A percentile compares a stretch with the other conserved stretches of the same genome.
These are phyloP conservation scores for Mesembrinibis cayennensis DNA, from an alignment of 2,113 vertebrate genomes.

Conservation along the genomic window DNA sequence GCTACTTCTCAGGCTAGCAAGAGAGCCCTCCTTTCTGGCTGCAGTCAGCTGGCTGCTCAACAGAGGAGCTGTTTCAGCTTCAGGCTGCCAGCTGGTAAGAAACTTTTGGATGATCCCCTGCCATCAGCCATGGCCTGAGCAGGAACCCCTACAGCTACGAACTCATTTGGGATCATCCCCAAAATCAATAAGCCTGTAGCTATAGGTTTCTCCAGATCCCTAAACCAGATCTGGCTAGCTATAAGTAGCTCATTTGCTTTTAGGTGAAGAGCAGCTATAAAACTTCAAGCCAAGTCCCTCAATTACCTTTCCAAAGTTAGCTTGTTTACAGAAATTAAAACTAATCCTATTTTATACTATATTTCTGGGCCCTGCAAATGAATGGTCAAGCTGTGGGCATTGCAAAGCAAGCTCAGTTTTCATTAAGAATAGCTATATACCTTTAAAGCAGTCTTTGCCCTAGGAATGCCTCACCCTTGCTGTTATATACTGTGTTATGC, in stretches of 20 bases:
- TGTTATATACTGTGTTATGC: fast-evolving
- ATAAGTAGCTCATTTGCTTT: not conserved
- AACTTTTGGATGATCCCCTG: not conserved
- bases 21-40: not conserved
- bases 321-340: not conserved
- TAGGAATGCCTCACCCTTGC: not conserved
- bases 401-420: not conserved
- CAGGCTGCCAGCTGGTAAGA: not conserved
- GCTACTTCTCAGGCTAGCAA: not conserved
- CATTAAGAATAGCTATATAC: not conserved
- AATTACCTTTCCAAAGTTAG: not conserved
- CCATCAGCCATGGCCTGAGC: not conserved
- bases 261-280: not conserved
- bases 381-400: not conserved
- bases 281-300: not conserved
- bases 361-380: not conserved
- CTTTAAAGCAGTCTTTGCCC: not conserved
- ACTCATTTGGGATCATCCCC: not conserved
- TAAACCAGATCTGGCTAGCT: not conserved
- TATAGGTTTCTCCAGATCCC: not conserved
- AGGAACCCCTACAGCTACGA: not conserved
- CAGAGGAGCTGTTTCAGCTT: not conserved
- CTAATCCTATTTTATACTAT: not conserved
- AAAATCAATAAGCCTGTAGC: not conserved
- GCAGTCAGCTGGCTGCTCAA: not conserved